Conservation (phyloP, 2,888 invertebrate genomes). For the Microctonus brassicae region DNA sequence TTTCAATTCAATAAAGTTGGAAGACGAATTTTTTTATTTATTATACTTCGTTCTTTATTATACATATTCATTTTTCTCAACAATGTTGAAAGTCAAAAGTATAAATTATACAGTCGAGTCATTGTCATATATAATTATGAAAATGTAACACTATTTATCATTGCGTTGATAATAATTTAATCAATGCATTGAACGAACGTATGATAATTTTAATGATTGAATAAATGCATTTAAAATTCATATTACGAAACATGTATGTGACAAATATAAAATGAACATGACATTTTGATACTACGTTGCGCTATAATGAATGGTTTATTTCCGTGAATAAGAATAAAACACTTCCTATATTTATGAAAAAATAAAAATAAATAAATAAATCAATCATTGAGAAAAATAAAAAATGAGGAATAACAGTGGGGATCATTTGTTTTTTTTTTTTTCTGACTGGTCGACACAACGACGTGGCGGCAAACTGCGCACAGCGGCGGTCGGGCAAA, state of each 20-base stretch:
- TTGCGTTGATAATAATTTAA: no score
- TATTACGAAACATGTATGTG: constrained; percentile 25
- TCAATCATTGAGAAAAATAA: constrained; percentile 14
- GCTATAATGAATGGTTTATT: constrained; percentile 42
- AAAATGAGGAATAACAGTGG: not conserved
- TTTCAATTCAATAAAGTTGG: no score
- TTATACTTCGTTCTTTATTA: no score
- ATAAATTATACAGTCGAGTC: no score
- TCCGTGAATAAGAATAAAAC: not conserved
- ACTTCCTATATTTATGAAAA: no score
- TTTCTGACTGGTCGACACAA: not conserved
- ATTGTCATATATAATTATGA: no score
- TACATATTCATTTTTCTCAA: no score
- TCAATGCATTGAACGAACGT: no score
- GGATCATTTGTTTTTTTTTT: not conserved
- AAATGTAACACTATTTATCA: no score
- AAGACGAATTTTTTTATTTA: no score
- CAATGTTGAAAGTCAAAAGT: no score
- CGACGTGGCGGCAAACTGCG: not conserved
- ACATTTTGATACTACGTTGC: constrained; percentile 45
- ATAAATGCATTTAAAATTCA: not conserved
- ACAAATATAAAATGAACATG: constrained; percentile 40
- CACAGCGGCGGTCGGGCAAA: not conserved
- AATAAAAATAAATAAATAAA: not conserved
- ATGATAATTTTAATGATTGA: not conserved